Conservation (phyloP, 2,113 vertebrate species). For the Ciconia stormi region DNA sequence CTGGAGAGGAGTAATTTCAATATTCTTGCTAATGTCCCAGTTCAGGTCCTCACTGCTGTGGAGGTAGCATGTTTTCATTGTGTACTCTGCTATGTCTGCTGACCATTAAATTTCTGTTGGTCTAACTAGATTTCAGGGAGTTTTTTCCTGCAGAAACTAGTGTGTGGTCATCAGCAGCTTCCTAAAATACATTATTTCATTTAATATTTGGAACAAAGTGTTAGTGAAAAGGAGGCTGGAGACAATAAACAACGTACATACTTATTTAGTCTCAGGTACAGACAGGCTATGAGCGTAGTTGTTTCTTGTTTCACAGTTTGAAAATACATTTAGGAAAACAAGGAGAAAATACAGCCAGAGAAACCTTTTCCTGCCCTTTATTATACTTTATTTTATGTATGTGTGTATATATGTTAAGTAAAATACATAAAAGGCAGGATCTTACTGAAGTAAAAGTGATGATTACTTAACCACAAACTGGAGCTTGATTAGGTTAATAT, state of each 20-base stretch:
- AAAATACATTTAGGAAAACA: background rate
- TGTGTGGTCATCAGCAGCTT: background rate
- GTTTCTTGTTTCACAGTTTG: background rate
- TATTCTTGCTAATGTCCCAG: background rate
- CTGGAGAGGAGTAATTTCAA: background rate
- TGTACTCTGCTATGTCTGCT: background rate
- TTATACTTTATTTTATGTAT: background rate
- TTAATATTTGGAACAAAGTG: background rate
- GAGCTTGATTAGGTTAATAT: constrained; percentile 57
- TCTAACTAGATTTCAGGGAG: background rate
- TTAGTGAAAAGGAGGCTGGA: background rate
- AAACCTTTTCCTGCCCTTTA: background rate
- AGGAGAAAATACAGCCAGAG: background rate
- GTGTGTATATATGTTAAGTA: background rate
- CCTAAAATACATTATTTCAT: background rate
- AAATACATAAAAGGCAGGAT: background rate
- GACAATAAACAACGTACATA: background rate
- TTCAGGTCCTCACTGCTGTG: background rate
- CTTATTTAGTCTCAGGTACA: background rate
- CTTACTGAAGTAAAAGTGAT: background rate
- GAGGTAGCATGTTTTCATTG: background rate
- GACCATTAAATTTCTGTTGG: background rate
- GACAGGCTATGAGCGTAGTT: background rate
- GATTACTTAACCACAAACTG: constrained; percentile 28
- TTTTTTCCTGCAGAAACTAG: background rate